Evolutionary conservation across 1,140 invertebrate species (phyloP).

Genomic region (Drosophila watanabei): DNA sequence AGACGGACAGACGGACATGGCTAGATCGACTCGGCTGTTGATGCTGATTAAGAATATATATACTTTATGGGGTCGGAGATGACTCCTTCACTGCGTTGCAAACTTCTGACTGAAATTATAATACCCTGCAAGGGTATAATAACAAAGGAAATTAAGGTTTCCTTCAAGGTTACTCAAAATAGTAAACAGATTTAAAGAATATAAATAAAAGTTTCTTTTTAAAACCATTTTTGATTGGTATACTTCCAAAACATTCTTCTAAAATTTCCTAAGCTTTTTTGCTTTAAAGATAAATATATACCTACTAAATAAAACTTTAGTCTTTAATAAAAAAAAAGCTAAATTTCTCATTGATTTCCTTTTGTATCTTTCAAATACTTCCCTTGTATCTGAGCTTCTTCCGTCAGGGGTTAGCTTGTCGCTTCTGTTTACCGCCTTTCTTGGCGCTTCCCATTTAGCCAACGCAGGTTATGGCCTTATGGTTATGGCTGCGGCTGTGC

Average conservation of each 20-base stretch:
- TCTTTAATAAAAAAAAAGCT: neutral
- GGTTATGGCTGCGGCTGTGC: conserved; percentile 13
- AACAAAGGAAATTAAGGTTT: too few relatives aligned
- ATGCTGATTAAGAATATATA: too few relatives aligned
- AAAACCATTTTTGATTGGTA: neutral
- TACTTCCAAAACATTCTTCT: neutral
- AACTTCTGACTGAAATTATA: too few relatives aligned
- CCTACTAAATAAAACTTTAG: too few relatives aligned
- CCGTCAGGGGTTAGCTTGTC: conserved; percentile 14
- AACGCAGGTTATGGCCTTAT: conserved; percentile 12
- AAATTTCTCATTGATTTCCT: neutral
- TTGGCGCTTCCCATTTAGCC: conserved; percentile 20
- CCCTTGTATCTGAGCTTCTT: neutral
- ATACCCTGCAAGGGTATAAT: too few relatives aligned
- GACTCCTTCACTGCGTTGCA: too few relatives aligned
- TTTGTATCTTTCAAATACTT: neutral
- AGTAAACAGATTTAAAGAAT: neutral
- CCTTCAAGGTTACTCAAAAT: too few relatives aligned
- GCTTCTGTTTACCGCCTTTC: conserved; percentile 41
- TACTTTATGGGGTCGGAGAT: too few relatives aligned
- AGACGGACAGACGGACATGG: too few relatives aligned
- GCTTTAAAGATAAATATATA: too few relatives aligned
- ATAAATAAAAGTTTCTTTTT: neutral
- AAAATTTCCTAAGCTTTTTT: neutral
- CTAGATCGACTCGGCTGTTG: too few relatives aligned